Evolutionary conservation across 2,888 invertebrate species (phyloP).

Genomic region (Aquatica leii): DNA sequence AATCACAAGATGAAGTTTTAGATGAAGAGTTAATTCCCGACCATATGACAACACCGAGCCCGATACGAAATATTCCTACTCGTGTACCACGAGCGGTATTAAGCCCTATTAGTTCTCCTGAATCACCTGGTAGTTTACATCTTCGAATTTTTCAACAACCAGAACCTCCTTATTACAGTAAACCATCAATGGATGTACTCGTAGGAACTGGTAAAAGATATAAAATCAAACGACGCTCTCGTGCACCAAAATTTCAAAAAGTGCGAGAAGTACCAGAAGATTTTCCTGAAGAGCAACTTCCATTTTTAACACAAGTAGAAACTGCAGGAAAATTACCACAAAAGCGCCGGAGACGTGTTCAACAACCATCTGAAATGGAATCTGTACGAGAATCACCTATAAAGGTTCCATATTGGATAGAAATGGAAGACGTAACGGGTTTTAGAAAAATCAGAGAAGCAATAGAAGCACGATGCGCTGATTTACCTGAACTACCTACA

Average conservation of each 20-base stretch:
- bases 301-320: slow-evolving; percentile 24
- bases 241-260: not conserved
- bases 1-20: not conserved
- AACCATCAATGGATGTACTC: not conserved
- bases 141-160: not conserved
- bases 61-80: not conserved
- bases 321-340: not conserved
- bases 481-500: not conserved
- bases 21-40: slow-evolving; percentile 9
- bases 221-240: not conserved
- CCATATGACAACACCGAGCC: not conserved
- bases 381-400: not conserved
- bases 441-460: slow-evolving; percentile 12
- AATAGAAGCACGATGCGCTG: not conserved
- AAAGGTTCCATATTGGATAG: not conserved
- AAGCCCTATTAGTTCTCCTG: slow-evolving; percentile 3
- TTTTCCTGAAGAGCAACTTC: slow-evolving; percentile 14
- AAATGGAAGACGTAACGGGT: slow-evolving; percentile 10
- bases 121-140: not conserved
- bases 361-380: not conserved
- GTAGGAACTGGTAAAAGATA: not conserved
- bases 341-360: not conserved
- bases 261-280: slow-evolving; percentile 6
- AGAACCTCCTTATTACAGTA: not conserved
- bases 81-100: not conserved